A percentile compares a stretch with the other conserved stretches of the same genome.
phyloP scores from a whole-genome alignment of 2,113 vertebrate species.

The Kryptolebias marmoratus region DNA sequence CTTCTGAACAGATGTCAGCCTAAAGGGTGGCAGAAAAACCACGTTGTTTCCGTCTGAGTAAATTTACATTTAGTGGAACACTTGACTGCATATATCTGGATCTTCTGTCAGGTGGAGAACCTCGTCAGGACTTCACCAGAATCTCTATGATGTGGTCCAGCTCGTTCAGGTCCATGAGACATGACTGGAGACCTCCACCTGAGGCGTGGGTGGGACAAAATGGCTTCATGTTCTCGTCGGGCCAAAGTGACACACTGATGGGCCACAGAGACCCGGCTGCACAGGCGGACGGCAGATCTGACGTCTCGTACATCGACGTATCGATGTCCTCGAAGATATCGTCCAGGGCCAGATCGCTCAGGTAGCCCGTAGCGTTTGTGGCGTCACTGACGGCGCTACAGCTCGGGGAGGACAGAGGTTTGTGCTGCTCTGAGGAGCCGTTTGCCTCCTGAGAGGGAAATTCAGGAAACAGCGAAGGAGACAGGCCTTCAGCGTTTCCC shows the following conservation, averaged over 20 bases:
- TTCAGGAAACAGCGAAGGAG: slow-evolving; percentile 1
- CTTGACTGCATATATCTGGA: too few species aligned
- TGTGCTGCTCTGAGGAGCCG: slow-evolving; percentile 26
- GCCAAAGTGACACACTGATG: slow-evolving; percentile 59
- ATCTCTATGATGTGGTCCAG: slow-evolving; percentile 92
- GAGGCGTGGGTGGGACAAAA: slow-evolving; percentile 77
- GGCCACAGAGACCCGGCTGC: slow-evolving; percentile 68
- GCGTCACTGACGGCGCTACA: slow-evolving; percentile 79
- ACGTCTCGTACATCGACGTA: slow-evolving; percentile 89
- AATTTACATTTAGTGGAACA: too few species aligned
- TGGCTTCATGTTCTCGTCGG: slow-evolving; percentile 81
- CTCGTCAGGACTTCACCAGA: slow-evolving; percentile 82
- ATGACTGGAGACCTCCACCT: slow-evolving; percentile 80
- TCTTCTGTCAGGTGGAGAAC: too few species aligned
- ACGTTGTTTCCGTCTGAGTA: too few species aligned
- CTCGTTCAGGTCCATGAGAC: slow-evolving; percentile 86
- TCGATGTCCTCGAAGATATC: slow-evolving; percentile 91
- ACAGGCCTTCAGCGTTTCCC: slow-evolving; percentile 53
- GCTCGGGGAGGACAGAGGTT: slow-evolving; percentile 67
- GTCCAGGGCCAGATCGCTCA: slow-evolving; percentile 87
- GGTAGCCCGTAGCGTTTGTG: slow-evolving; percentile 85
- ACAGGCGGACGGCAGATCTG: slow-evolving; percentile 81
- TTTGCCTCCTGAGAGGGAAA: slow-evolving; percentile 44
- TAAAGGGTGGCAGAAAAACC: too few species aligned
- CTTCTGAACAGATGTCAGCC: too few species aligned